Evolutionary conservation across 1,140 invertebrate genomes (phyloP), one percentile per base, ranked within the genome.

Genomic region (Diploscapter pachys): DNA sequence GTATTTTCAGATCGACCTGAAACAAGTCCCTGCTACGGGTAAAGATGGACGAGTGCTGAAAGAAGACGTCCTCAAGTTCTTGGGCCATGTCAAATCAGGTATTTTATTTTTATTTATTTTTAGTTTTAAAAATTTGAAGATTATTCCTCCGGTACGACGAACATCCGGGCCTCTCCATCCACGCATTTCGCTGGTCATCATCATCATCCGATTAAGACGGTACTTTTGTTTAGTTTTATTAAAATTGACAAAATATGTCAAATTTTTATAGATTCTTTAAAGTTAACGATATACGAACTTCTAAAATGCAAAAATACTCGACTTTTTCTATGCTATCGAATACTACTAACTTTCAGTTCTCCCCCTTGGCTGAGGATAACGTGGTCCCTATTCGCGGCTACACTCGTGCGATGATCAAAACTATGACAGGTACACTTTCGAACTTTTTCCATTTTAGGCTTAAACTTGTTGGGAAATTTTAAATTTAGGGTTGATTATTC

Each of bases 31-130:
- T 81, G 91, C 92, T 6, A 93, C 92, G 4, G 97, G 97, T 9
- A 95, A 90, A 89, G 90, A 92, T 85, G 94, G 94, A 3, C 89
- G 97, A 81, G 90, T 99, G 49, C 87, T 99, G 31, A 99, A 99
- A 87, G 96, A 99, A 88, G 96, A 99, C 88, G 87, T 99, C 76
- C 84, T 98, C 4, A 88, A 88, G 53, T 92, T 91, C 86, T 84
- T 95, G 62, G 89, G 91, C 78, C 63, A 75, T 50, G 70, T 75
- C 9, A 56, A 49, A 6, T 76, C 64, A 13, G 76, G 78, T 79
- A 71, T 50, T 56, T 77, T 31, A 5, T 9, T 52, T 11, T 2
- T 50, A 54, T 1, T 0, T 51, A 6, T 72, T 65, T 63, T 55
- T 63, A 2, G 0, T n/a, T 11, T 4, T 31, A 67, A 13, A 53